phyloP scores from a whole-genome alignment of 1,140 invertebrate genomes.

The Drosophila subobscura region DNA sequence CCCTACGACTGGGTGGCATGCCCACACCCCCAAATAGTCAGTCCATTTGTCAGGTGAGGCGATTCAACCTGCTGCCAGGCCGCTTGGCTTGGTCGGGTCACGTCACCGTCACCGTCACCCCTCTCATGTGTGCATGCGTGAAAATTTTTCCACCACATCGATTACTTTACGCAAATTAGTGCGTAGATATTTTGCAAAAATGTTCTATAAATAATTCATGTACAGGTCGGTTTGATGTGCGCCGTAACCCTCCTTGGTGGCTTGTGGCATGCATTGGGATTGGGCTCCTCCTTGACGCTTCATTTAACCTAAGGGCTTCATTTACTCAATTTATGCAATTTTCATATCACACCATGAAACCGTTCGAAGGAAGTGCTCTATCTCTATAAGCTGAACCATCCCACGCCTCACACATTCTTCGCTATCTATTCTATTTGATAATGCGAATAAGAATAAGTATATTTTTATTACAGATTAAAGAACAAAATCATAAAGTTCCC shows the following conservation, averaged over 20 bases:
- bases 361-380: no score
- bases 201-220: slow-evolving; percentile 81
- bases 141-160: slow-evolving; percentile 82
- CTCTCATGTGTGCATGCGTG: slow-evolving; percentile 71
- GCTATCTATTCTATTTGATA: no score
- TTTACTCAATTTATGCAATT: slow-evolving; percentile 65
- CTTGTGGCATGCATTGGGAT: no score
- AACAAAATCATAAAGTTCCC: no score
- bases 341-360: slow-evolving; percentile 23
- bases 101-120: background rate
- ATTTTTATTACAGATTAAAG: no score
- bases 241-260: slow-evolving; percentile 13
- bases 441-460: no score
- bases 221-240: slow-evolving; percentile 58
- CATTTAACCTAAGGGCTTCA: slow-evolving; percentile 65
- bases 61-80: slow-evolving; percentile 19
- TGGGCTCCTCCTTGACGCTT: slow-evolving; percentile 40
- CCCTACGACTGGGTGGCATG: no score
- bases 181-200: slow-evolving; percentile 82
- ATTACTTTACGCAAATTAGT: slow-evolving; percentile 82
- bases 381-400: no score
- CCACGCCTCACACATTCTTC: no score
- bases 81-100: no score
- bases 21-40: slow-evolving; percentile 16
- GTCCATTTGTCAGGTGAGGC: slow-evolving; percentile 18